Percentiles rank a stretch among this genome's conserved stretches.
Conservation (phyloP, 37 sponge, comb jelly and placozoan genomes). For the Chondrosia reniformis region DNA sequence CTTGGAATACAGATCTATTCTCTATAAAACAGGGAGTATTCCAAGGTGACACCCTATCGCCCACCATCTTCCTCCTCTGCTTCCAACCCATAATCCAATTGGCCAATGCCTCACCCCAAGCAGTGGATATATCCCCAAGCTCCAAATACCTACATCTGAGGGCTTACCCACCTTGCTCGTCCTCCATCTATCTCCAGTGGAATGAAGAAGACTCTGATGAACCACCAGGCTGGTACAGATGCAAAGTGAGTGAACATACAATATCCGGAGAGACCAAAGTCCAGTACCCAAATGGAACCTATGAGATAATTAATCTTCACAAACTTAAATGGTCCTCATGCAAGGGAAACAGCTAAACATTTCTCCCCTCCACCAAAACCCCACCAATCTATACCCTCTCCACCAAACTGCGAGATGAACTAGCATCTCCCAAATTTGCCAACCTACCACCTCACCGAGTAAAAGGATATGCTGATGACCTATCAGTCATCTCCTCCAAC, state of each 20-base stretch:
- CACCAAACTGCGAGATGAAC: background rate
- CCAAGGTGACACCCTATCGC: background rate
- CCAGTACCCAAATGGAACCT: background rate
- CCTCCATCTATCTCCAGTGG: background rate
- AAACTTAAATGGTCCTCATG: background rate
- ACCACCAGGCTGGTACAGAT: background rate
- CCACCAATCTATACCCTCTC: background rate
- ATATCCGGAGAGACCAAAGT: background rate
- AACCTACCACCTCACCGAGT: background rate
- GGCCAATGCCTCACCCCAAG: too few relatives aligned
- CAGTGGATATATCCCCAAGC: background rate
- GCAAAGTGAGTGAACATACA: background rate
- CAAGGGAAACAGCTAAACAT: background rate
- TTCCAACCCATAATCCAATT: background rate
- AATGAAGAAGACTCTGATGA: conserved; percentile 2
- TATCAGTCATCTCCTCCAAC: conserved; percentile 4
- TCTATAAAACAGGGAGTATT: background rate
- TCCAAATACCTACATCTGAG: background rate
- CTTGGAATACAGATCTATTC: conserved; percentile 3
- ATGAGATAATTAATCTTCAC: background rate
- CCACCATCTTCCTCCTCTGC: background rate
- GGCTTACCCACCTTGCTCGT: background rate
- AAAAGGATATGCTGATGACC: conserved; percentile 24
- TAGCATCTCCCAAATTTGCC: background rate
- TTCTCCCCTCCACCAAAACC: background rate